Conservation (phyloP, 2,888 invertebrate genomes). For the Metallyticus violacea region DNA sequence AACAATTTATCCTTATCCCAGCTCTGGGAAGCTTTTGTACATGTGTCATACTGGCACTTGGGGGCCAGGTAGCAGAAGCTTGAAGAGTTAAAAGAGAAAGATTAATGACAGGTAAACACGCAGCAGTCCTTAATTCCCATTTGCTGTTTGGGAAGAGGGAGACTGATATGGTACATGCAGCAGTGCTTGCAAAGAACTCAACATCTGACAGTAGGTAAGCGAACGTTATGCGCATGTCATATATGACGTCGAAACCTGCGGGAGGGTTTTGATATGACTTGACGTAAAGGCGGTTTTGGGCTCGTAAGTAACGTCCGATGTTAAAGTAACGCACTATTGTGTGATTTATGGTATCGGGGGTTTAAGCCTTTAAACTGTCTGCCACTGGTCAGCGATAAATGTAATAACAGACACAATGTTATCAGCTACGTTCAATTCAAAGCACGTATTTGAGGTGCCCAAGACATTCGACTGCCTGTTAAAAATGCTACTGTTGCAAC, state of each 20-base stretch:
- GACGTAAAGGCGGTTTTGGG: neutral
- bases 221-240: neutral
- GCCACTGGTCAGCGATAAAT: neutral
- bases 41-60: neutral
- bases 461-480: neutral
- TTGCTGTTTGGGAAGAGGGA: constrained; percentile 13
- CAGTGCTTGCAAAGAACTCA: neutral
- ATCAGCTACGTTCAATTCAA: neutral
- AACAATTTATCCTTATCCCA: neutral
- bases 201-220: neutral
- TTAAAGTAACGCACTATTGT: neutral
- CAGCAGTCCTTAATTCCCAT: constrained; percentile 13
- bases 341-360: neutral
- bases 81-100: constrained; percentile 17
- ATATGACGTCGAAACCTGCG: no score
- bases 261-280: neutral
- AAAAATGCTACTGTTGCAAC: neutral
- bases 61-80: constrained; percentile 16
- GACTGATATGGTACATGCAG: neutral
- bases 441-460: neutral
- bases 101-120: constrained; percentile 11
- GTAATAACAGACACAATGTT: neutral
- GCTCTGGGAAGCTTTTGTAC: neutral
- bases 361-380: neutral
- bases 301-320: neutral